Evolutionary conservation across 2,888 invertebrate species (phyloP).

Genomic region (Oeneis ivallda): DNA sequence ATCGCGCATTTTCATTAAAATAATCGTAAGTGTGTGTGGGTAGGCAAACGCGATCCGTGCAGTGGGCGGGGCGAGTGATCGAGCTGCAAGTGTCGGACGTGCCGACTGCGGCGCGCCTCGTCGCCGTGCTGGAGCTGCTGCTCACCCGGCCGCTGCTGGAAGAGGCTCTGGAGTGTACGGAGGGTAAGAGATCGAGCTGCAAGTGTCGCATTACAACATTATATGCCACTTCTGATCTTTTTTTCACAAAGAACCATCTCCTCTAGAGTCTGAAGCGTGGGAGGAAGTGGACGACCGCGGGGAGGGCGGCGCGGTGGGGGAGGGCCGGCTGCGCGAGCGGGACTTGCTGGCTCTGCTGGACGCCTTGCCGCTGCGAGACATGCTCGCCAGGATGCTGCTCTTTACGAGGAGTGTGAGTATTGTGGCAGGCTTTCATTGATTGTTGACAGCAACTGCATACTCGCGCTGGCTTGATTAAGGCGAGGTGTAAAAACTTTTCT

Average conservation of each 20-base stretch:
- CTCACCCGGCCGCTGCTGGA: slow-evolving; percentile 56
- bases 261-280: slow-evolving; percentile 55
- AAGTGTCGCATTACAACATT: too few species aligned
- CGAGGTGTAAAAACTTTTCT: background rate
- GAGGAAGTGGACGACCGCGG: slow-evolving; percentile 65
- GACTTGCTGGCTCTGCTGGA: slow-evolving; percentile 60
- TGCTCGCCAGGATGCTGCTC: slow-evolving; percentile 58
- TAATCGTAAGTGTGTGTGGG: background rate
- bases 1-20: background rate
- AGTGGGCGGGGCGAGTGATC: slow-evolving; percentile 63
- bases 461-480: too few species aligned
- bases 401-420: slow-evolving; percentile 53
- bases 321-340: slow-evolving; percentile 63
- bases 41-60: slow-evolving; percentile 69
- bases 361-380: slow-evolving; percentile 55
- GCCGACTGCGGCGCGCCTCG: slow-evolving; percentile 52
- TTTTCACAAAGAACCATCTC: background rate
- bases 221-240: background rate
- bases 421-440: background rate
- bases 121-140: slow-evolving; percentile 61
- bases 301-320: slow-evolving; percentile 60
- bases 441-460: too few species aligned
- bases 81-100: slow-evolving; percentile 49
- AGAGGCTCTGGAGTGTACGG: slow-evolving; percentile 62
- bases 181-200: slow-evolving; percentile 50